Percentiles rank a stretch among this genome's conserved stretches.
Conservation (phyloP, 2,888 invertebrate species). For the Agrochola lota region DNA sequence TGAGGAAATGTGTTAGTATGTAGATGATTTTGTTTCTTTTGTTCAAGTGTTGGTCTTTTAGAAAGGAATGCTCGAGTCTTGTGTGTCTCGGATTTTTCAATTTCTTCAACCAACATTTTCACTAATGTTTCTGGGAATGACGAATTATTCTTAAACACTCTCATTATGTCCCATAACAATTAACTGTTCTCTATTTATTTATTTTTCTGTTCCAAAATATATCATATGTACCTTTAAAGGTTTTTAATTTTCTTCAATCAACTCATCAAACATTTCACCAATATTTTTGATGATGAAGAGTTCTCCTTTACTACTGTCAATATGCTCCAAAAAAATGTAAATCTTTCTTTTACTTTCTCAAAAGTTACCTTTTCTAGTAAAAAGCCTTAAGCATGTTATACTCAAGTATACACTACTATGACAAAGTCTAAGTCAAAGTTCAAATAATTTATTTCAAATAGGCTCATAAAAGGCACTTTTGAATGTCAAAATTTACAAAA, state of each 20-base stretch:
- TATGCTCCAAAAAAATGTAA: neutral
- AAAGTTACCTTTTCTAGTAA: neutral
- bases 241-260: neutral
- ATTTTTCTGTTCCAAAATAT: too few relatives aligned
- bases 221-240: neutral
- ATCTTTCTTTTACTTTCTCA: neutral
- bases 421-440: too few relatives aligned
- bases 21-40: neutral
- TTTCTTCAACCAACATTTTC: too few relatives aligned
- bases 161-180: neutral
- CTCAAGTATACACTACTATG: too few relatives aligned
- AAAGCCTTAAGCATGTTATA: too few relatives aligned
- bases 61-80: neutral
- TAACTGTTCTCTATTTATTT: too few relatives aligned
- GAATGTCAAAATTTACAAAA: too few relatives aligned
- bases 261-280: neutral
- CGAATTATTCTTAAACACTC: neutral
- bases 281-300: too few relatives aligned
- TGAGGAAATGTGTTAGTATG: constrained; percentile 2
- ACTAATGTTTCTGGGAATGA: neutral
- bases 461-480: too few relatives aligned
- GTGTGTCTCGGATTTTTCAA: neutral
- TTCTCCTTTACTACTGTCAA: neutral
- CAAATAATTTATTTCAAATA: too few relatives aligned
- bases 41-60: neutral